phyloP scores from a whole-genome alignment of 2,797 vertebrate genomes.

The Enteromius paludinosus region DNA sequence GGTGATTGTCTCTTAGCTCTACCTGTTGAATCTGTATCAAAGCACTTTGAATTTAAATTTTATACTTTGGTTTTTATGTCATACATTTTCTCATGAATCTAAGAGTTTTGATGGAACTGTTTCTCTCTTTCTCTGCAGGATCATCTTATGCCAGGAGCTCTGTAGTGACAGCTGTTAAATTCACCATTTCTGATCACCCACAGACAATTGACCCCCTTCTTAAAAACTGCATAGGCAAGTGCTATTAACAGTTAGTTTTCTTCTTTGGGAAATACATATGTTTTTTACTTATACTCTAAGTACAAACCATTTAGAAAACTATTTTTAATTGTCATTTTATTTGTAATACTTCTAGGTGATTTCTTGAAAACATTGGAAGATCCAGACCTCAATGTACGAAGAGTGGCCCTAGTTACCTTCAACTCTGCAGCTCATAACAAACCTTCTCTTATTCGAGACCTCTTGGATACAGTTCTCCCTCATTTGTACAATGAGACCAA shows the following conservation, averaged over 20 bases:
- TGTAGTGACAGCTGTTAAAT: conserved; percentile 97
- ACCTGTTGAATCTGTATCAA: neutral
- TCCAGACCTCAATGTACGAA: conserved; percentile 89
- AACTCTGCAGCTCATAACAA: conserved; percentile 93
- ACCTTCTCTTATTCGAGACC: conserved; percentile 89
- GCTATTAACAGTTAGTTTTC: neutral
- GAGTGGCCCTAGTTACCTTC: conserved; percentile 90
- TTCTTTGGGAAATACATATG: neutral
- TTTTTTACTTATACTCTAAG: neutral
- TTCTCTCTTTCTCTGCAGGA: conserved; percentile 73
- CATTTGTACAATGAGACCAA: conserved; percentile 94
- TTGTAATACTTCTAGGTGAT: conserved; percentile 79
- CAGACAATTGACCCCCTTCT: conserved; percentile 95
- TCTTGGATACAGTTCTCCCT: conserved; percentile 89
- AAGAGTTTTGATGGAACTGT: neutral
- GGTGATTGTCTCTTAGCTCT: conserved; percentile 73
- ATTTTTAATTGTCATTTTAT: conserved; percentile 33
- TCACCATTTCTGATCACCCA: conserved; percentile 98
- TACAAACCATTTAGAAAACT: neutral
- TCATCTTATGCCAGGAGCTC: conserved; percentile 97
- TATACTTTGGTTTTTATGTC: neutral
- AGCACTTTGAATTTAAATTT: neutral
- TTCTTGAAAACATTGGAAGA: conserved; percentile 91
- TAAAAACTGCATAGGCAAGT: conserved; percentile 97
- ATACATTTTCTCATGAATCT: neutral